These are phyloP conservation scores for Drosophila paulistorum DNA, from an alignment of 1,140 invertebrate genomes.

Conservation along the genomic window DNA sequence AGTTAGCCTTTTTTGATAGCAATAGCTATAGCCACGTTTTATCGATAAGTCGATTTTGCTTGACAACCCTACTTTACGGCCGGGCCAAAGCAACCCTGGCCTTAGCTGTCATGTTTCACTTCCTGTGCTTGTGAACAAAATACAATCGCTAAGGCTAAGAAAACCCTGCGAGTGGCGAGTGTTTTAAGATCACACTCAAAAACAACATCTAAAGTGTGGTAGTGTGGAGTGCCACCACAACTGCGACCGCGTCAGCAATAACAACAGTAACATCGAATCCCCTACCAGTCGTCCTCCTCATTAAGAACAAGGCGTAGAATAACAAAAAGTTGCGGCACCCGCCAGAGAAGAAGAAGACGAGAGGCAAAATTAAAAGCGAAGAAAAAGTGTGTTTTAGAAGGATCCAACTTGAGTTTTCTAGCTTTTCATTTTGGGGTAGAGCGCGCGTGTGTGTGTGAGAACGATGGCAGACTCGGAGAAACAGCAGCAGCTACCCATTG, in stretches of 20 bases:
- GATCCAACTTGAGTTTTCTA: constrained; percentile 49
- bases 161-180: constrained; percentile 82
- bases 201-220: constrained; percentile 77
- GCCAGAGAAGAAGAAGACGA: constrained; percentile 21
- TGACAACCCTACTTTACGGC: constrained; percentile 27
- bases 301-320: constrained; percentile 45
- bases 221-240: constrained; percentile 80
- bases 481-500: constrained; percentile 61
- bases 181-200: constrained; percentile 83
- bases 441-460: constrained; percentile 46
- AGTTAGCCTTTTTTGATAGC: neutral
- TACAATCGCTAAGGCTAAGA: constrained; percentile 72
- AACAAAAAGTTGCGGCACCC: constrained; percentile 61
- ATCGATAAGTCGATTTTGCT: neutral
- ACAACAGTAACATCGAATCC: constrained; percentile 49
- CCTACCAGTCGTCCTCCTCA: constrained; percentile 32
- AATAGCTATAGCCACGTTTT: neutral
- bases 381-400: constrained; percentile 18
- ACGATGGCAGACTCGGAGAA: constrained; percentile 82
- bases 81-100: constrained; percentile 40
- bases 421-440: constrained; percentile 59
- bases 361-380: constrained; percentile 12
- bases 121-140: constrained; percentile 77
- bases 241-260: constrained; percentile 59
- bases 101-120: constrained; percentile 75